Evolutionary conservation across 2,797 vertebrate species (phyloP).

Genomic region (Sebastes hopkinsi): DNA sequence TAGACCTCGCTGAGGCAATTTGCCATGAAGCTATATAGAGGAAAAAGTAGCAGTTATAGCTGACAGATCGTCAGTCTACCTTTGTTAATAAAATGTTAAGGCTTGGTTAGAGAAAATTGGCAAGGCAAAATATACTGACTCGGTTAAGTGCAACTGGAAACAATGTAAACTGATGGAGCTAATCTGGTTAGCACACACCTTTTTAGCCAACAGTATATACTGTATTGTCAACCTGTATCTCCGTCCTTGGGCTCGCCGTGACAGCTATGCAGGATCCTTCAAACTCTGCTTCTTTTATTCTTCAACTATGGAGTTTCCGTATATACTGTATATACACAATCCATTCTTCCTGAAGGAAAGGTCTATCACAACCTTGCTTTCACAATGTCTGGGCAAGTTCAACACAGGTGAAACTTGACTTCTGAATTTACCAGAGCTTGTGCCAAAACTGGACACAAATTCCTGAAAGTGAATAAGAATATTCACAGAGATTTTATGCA

Average conservation of each 20-base stretch:
- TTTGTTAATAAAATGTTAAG: constrained; percentile 19
- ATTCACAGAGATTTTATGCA: not conserved
- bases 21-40: not conserved
- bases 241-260: not conserved
- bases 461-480: not conserved
- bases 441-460: not conserved
- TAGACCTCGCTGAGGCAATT: constrained; percentile 16
- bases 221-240: not conserved
- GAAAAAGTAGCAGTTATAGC: not conserved
- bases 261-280: not conserved
- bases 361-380: not conserved
- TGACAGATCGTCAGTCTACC: constrained; percentile 15
- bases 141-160: not conserved
- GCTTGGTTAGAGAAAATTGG: constrained; percentile 1
- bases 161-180: not conserved
- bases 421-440: not conserved
- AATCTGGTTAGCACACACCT: not conserved
- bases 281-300: not conserved
- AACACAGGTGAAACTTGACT: not conserved
- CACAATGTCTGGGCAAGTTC: not conserved
- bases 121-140: not conserved
- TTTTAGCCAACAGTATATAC: not conserved
- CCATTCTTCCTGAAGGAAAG: not conserved
- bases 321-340: not conserved
- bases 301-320: not conserved